Percentiles rank a stretch among this genome's conserved stretches.
These are phyloP conservation scores for Baryphthengus martii DNA, from an alignment of 2,113 vertebrate species.

Conservation along the genomic window DNA sequence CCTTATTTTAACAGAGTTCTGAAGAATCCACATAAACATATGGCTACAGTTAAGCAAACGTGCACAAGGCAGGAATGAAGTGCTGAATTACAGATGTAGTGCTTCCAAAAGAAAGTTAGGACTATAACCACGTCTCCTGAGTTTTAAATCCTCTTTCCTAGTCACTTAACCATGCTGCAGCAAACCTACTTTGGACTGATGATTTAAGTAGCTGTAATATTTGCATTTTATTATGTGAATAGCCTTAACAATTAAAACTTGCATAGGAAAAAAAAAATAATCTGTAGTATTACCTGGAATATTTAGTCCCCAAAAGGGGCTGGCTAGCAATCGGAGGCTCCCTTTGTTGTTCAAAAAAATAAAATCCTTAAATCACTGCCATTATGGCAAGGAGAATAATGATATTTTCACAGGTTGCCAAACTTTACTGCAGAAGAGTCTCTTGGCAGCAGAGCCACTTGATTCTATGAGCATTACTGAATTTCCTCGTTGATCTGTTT, in stretches of 20 bases:
- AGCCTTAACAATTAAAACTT: slow-evolving; percentile 1
- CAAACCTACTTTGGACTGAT: neutral
- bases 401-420: slow-evolving; percentile 61
- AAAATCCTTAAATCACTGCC: slow-evolving; percentile 19
- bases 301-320: neutral
- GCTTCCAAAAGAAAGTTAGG: slow-evolving; percentile 45
- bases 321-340: neutral
- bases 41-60: slow-evolving; percentile 50
- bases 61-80: slow-evolving; percentile 40
- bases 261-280: neutral
- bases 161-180: slow-evolving; percentile 11
- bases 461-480: slow-evolving; percentile 53
- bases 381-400: slow-evolving; percentile 36
- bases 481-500: slow-evolving; percentile 60
- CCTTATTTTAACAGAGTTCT: slow-evolving; percentile 32
- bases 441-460: slow-evolving; percentile 57
- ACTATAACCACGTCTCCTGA: slow-evolving; percentile 17
- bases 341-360: neutral
- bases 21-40: slow-evolving; percentile 37
- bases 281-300: neutral
- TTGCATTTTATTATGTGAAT: slow-evolving; percentile 7
- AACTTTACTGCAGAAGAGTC: slow-evolving; percentile 55
- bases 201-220: slow-evolving; percentile 28
- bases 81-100: slow-evolving; percentile 47
- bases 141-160: slow-evolving; percentile 40